phyloP scores from a whole-genome alignment of 2,888 invertebrate species.

The Mimachlamys varia region DNA sequence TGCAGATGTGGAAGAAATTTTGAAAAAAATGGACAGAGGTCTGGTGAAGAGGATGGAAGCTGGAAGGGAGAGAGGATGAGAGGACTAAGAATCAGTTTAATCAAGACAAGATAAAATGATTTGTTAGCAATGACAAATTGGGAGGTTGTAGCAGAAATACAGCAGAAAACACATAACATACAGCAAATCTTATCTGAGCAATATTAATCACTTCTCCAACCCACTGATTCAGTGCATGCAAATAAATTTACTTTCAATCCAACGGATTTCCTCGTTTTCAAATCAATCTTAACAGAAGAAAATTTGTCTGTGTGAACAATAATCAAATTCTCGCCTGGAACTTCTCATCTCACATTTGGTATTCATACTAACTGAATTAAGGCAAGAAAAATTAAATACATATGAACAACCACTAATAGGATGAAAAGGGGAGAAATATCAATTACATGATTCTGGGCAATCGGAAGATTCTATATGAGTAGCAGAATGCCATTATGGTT shows the following conservation, averaged over 20 bases:
- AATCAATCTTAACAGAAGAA: neutral
- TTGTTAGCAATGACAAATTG: conserved; percentile 5
- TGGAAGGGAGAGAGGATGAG: neutral
- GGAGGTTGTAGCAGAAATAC: neutral
- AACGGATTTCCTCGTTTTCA: conserved; percentile 11
- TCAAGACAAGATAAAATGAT: neutral
- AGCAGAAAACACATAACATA: neutral
- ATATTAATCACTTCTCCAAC: neutral
- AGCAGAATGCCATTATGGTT: neutral
- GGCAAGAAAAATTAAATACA: neutral
- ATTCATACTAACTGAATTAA: neutral
- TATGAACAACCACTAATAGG: conserved; percentile 18
- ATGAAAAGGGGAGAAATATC: conserved; percentile 18
- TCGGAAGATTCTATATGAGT: neutral
- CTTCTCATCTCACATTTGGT: neutral
- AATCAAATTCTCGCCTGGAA: neutral
- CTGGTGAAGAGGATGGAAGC: neutral
- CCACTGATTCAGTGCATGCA: neutral
- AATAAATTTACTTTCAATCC: conserved; percentile 26
- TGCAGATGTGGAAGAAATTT: neutral
- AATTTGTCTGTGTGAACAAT: neutral
- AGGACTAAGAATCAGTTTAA: neutral
- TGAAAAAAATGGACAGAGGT: too few relatives aligned
- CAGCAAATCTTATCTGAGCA: neutral
- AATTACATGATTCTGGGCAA: neutral